Conservation (phyloP, 2,113 vertebrate genomes). For the Circaetus gallicus region DNA sequence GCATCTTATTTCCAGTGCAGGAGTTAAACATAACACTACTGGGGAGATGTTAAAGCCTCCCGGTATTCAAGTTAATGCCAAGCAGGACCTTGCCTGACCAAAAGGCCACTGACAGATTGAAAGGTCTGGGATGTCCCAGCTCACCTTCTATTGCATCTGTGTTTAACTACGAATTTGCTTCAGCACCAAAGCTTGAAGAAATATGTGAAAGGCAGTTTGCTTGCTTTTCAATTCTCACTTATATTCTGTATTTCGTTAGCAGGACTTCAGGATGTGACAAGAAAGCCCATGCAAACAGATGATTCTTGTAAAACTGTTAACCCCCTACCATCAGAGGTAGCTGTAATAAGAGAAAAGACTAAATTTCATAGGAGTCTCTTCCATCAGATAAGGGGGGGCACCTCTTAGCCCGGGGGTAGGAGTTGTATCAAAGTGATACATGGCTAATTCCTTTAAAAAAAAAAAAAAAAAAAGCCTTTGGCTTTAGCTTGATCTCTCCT, state of each 20-base stretch:
- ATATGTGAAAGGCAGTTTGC: background rate
- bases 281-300: background rate
- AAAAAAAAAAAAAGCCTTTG: background rate
- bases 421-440: background rate
- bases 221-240: background rate
- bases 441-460: background rate
- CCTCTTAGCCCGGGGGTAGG: background rate
- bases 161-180: background rate
- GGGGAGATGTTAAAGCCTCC: background rate
- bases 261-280: background rate
- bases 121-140: background rate
- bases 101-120: background rate
- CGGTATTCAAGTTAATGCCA: background rate
- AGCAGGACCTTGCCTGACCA: background rate
- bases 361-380: background rate
- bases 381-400: background rate
- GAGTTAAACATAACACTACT: background rate
- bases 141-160: background rate
- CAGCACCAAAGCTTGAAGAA: background rate
- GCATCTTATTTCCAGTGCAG: background rate
- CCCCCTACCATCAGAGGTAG: background rate
- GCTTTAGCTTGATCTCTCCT: background rate
- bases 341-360: background rate
- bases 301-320: background rate
- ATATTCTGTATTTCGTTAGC: background rate